phyloP scores from a whole-genome alignment of 53 echinoderm and acorn worm species.

The Echinarachnius parma region DNA sequence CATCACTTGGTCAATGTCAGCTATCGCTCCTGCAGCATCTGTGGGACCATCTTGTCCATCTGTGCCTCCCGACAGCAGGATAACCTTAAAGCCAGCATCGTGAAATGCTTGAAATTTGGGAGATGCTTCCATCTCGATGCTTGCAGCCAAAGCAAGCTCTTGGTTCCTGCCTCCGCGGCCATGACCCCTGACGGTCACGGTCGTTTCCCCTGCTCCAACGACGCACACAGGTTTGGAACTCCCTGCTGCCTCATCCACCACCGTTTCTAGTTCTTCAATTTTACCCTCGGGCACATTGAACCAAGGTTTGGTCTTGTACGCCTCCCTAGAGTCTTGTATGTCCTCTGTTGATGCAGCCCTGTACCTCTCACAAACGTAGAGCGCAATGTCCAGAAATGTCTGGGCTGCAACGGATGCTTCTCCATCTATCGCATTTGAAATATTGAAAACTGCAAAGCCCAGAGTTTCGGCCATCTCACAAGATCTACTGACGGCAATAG shows the following conservation, averaged over 20 bases:
- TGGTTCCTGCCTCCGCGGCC: conserved; percentile 95
- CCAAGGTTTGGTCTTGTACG: background rate
- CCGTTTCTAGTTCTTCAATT: conserved; percentile 10
- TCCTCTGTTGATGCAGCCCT: too few relatives aligned
- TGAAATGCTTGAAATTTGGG: conserved; percentile 8
- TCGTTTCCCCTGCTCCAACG: conserved; percentile 89
- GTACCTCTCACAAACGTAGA: conserved; percentile 37
- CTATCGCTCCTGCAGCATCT: conserved; percentile 75
- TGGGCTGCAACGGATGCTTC: conserved; percentile 64
- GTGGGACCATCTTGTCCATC: conserved; percentile 99
- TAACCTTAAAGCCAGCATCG: conserved; percentile 37
- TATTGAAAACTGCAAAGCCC: conserved; percentile 49
- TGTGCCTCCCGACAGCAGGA: conserved; percentile 79
- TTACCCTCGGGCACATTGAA: conserved; percentile 3
- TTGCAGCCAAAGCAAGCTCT: conserved; percentile 76
- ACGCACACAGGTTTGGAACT: conserved; percentile 60
- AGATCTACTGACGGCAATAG: conserved; percentile 54
- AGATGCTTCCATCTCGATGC: conserved; percentile 53
- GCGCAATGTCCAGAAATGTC: conserved; percentile 51
- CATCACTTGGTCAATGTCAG: conserved; percentile 24
- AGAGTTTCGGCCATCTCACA: conserved; percentile 41
- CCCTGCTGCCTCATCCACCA: conserved; percentile 7
- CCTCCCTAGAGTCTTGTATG: background rate
- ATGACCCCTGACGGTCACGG: conserved; percentile 66
- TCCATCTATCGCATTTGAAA: conserved; percentile 62